Percentiles rank a stretch among this genome's conserved stretches.
Evolutionary conservation across 2,797 vertebrate genomes (phyloP).

Genomic region (Sparidentex hasta): DNA sequence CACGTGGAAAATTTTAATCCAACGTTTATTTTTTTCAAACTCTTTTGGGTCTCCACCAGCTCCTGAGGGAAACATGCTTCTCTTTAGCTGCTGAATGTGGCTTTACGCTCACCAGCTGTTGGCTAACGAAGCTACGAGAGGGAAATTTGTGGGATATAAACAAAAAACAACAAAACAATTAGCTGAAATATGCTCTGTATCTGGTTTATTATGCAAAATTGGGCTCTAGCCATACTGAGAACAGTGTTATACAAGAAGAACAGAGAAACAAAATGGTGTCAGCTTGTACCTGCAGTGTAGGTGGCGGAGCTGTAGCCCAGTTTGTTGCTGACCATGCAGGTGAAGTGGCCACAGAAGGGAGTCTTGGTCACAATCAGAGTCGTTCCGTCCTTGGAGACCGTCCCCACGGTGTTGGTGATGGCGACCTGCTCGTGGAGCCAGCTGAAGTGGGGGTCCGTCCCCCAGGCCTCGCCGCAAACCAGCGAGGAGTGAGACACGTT

Average conservation of each 20-base stretch:
- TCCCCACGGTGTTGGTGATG: slow-evolving; percentile 73
- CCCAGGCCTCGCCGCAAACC: slow-evolving; percentile 85
- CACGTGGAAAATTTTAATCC: not conserved
- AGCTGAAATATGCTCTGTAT: not conserved
- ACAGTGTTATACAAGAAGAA: not conserved
- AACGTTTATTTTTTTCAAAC: not conserved
- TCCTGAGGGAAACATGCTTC: not conserved
- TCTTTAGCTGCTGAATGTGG: not conserved
- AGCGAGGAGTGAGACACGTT: slow-evolving; percentile 82
- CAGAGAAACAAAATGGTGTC: not conserved
- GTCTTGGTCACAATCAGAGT: slow-evolving; percentile 69
- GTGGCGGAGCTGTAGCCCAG: slow-evolving; percentile 82
- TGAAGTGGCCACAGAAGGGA: slow-evolving; percentile 84
- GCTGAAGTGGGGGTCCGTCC: slow-evolving; percentile 82
- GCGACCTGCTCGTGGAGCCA: slow-evolving; percentile 82
- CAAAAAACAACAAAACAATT: not conserved
- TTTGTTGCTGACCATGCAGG: slow-evolving; percentile 84
- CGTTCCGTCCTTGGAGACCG: slow-evolving; percentile 74
- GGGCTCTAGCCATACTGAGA: not conserved
- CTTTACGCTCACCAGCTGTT: not conserved
- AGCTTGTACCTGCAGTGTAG: slow-evolving; percentile 79
- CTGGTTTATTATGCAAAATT: not conserved
- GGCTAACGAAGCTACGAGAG: not conserved
- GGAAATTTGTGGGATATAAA: not conserved
- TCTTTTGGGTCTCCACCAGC: slow-evolving; percentile 16